These are phyloP conservation scores for Pampusana beccarii DNA, from an alignment of 2,113 vertebrate species.

Conservation along the genomic window DNA sequence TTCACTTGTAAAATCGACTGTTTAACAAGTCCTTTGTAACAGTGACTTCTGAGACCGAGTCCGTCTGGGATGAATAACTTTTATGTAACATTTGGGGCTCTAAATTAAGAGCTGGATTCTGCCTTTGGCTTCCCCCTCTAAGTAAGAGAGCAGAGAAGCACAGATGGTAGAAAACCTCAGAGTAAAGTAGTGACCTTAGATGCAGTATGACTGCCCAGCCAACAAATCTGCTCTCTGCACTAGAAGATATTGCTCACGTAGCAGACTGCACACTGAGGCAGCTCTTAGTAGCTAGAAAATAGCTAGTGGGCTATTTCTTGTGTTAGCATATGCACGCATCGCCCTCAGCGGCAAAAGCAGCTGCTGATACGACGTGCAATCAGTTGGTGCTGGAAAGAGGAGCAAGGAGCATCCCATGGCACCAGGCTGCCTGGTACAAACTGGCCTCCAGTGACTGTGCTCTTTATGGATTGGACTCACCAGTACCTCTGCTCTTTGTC, in stretches of 20 bases:
- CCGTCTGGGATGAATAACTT: constrained; percentile 9
- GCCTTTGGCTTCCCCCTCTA: background rate
- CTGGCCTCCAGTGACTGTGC: background rate
- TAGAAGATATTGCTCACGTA: background rate
- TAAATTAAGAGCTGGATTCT: constrained; percentile 40
- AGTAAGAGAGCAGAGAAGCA: background rate
- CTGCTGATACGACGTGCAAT: background rate
- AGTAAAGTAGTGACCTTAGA: background rate
- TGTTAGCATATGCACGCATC: background rate
- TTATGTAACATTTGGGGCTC: background rate
- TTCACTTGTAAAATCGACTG: background rate
- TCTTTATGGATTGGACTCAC: background rate
- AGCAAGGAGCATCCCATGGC: background rate
- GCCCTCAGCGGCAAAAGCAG: background rate
- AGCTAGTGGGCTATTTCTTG: background rate
- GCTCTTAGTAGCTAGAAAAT: background rate
- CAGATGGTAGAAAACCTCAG: constrained; percentile 23
- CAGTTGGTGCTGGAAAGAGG: background rate
- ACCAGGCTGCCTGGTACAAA: background rate
- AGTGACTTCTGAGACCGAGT: background rate
- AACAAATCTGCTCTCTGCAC: background rate
- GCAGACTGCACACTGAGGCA: background rate
- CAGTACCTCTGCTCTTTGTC: background rate
- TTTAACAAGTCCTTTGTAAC: background rate
- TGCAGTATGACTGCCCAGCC: background rate